Percentiles rank a stretch among this genome's conserved stretches.
Conservation (phyloP, 2,113 vertebrate species). For the Sinocyclocheilus maitianheensis region DNA sequence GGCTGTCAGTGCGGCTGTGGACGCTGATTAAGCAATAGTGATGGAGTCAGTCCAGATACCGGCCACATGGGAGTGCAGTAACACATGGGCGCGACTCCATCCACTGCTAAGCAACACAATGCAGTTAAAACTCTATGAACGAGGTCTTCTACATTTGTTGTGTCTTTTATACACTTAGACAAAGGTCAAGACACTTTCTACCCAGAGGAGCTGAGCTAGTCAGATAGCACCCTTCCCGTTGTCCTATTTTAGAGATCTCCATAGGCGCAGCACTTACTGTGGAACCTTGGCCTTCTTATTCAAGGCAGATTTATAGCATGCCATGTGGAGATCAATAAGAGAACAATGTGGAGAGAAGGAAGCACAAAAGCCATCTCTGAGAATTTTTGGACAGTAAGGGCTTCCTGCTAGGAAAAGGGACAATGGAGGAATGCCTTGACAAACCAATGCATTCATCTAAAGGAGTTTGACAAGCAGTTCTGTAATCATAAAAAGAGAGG, state of each 20-base stretch:
- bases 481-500: constrained; percentile 25
- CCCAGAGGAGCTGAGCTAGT: constrained; percentile 17
- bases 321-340: constrained; percentile 73
- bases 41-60: constrained; percentile 33
- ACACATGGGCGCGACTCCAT: constrained; percentile 22
- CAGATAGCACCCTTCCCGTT: constrained; percentile 53
- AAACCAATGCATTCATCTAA: constrained; percentile 70
- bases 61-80: constrained; percentile 32
- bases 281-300: constrained; percentile 64
- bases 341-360: constrained; percentile 60
- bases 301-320: constrained; percentile 65
- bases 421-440: constrained; percentile 55
- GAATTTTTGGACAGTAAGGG: constrained; percentile 71
- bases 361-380: constrained; percentile 65
- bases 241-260: constrained; percentile 60
- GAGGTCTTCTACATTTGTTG: neutral
- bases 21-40: constrained; percentile 30
- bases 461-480: constrained; percentile 45
- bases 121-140: neutral
- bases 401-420: constrained; percentile 65
- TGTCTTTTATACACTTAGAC: constrained; percentile 3
- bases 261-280: constrained; percentile 58
- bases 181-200: constrained; percentile 22
- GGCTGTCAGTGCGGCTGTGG: constrained; percentile 30
- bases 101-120: neutral